Base-by-base conservation (phyloP, 2,797 vertebrate species). In the Silurus lanzhouensis region DNA sequence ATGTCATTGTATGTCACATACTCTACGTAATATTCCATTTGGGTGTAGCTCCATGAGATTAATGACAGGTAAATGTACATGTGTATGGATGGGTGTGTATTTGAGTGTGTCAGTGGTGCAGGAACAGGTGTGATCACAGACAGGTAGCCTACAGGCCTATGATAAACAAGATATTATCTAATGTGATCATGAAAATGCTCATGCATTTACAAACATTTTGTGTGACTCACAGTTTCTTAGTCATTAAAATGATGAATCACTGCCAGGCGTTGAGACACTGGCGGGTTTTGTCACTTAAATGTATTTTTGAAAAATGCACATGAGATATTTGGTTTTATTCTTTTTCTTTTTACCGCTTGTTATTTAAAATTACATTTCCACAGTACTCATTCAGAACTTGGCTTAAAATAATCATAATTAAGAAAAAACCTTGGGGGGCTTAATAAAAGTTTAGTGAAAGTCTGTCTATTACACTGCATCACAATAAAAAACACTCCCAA, bases 71-170 rank as follows among this genome's bases (percentile, higher is more conserved):
- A 13, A 1, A 8, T 12, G 7, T 74, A 10, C 25, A 12, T 13
- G 7, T 44, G 31, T 70, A 8, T n/a, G 46, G 9, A 0, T 48
- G 38, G 22, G 5, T 72, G 15, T 10, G 6, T 44, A 5, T 58
- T 25, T 85, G 17, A 13, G 19, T 52, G 10, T 72, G 63, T 31
- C 52, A 15, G 38, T 38, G 75, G n/a, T 38, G 44, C 10, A 60
- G 22, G 14, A 74, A 84, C 85, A 83, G 75, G 60, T 83, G 67
- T 60, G 77, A 31, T 81, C 60, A 31, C 19, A 63, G 66, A 55
- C 75, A 79, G 58, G 15, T 66, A 57, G 38, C 75, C 66, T 72
- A 13, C 82, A 81, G 70, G 61, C 84, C 25, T 80, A 81, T 84
- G 82, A 81, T 58, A 81, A 75, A 79, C 38, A 72, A 63, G 68